Conservation (phyloP, 1,140 invertebrate species). For the Brachionus manjavacas region DNA sequence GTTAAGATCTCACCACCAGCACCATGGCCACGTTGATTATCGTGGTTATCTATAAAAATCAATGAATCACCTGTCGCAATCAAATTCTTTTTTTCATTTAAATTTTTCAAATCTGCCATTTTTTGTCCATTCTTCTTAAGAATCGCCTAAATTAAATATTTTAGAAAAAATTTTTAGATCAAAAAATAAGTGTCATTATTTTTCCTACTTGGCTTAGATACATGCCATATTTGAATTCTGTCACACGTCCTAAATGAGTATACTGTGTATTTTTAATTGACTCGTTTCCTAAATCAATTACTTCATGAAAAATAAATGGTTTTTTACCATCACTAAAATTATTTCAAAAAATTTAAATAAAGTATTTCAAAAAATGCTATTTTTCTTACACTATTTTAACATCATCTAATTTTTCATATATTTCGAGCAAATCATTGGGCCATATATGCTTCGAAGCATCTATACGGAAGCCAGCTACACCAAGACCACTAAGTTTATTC, state of each 20-base stretch:
- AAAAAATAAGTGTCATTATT: neutral
- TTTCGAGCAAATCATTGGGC: neutral
- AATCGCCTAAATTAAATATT: neutral
- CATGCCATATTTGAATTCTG: conserved; percentile 67
- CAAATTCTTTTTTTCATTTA: conserved; percentile 50
- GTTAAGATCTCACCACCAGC: conserved; percentile 51
- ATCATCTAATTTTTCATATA: neutral
- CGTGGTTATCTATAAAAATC: conserved; percentile 60
- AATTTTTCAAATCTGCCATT: conserved; percentile 50
- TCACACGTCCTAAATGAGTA: conserved; percentile 59
- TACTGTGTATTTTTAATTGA: conserved; percentile 61
- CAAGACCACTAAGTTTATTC: conserved; percentile 68
- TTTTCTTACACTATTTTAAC: neutral
- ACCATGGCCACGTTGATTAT: conserved; percentile 57
- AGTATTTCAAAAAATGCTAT: neutral
- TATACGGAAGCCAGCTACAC: conserved; percentile 67
- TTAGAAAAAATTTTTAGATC: neutral
- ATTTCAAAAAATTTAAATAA: neutral
- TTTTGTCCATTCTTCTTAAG: conserved; percentile 29
- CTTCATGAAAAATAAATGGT: conserved; percentile 69
- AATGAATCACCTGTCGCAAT: conserved; percentile 52
- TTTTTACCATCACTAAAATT: conserved; percentile 46
- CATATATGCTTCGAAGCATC: conserved; percentile 44
- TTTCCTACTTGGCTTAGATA: conserved; percentile 49
- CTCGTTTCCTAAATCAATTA: conserved; percentile 71